A percentile compares a stretch with the other conserved stretches of the same genome.
Conservation (phyloP, 2,797 vertebrate genomes). For the Corythornis leucogaster region DNA sequence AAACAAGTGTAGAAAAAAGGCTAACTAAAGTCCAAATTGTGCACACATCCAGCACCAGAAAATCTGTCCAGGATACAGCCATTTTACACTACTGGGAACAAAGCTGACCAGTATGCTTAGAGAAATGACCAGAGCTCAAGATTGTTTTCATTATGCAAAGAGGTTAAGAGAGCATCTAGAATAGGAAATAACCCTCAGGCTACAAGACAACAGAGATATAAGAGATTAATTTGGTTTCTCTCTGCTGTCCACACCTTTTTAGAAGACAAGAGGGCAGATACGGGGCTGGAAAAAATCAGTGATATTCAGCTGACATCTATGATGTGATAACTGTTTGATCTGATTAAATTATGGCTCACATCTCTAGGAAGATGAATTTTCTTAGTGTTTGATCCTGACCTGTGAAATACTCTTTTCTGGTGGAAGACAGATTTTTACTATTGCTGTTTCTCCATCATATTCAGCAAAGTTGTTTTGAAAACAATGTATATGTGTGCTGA, state of each 20-base stretch:
- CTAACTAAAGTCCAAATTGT: background rate
- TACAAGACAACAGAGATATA: slow-evolving; percentile 1
- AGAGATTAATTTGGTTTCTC: slow-evolving; percentile 15
- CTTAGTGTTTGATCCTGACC: background rate
- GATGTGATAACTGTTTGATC: background rate
- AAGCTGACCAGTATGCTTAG: background rate
- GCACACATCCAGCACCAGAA: background rate
- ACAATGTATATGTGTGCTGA: background rate
- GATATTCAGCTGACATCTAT: background rate
- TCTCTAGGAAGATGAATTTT: background rate
- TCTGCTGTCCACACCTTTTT: background rate
- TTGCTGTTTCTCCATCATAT: background rate
- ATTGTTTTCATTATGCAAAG: slow-evolving; percentile 2
- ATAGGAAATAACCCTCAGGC: background rate
- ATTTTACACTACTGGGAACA: background rate
- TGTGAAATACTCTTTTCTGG: background rate
- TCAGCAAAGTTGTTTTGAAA: background rate
- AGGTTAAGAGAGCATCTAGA: background rate
- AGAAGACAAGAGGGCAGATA: background rate
- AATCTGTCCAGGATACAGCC: background rate
- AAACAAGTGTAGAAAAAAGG: background rate
- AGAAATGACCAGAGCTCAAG: background rate
- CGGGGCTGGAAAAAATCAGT: background rate
- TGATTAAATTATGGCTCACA: background rate
- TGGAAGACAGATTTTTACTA: background rate